A percentile compares a stretch with the other conserved stretches of the same genome.
These are phyloP conservation scores for Escarpia spicata DNA, from an alignment of 2,888 invertebrate species.

Conservation along the genomic window DNA sequence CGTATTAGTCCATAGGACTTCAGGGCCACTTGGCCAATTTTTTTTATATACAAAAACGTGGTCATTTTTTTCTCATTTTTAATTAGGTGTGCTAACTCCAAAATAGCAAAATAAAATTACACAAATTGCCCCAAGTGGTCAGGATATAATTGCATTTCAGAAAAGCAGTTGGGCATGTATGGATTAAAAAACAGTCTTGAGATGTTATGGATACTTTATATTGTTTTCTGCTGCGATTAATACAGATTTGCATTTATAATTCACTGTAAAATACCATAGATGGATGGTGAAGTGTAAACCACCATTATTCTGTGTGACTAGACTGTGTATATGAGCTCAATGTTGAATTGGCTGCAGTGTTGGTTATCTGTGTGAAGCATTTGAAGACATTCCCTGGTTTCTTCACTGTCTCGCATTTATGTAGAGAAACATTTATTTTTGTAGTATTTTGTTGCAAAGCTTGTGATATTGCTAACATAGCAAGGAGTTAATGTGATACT, in stretches of 20 bases:
- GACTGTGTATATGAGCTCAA: background rate
- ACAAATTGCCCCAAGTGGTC: background rate
- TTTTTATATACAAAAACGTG: too few relatives aligned
- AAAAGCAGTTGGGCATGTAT: too few relatives aligned
- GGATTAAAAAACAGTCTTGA: too few relatives aligned
- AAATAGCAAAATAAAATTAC: background rate
- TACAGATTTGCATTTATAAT: constrained; percentile 3
- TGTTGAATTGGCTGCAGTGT: background rate
- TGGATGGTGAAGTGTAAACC: background rate
- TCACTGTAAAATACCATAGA: background rate
- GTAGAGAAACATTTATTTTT: background rate
- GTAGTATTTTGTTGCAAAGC: constrained; percentile 8
- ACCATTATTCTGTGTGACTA: background rate
- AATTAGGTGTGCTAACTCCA: too few relatives aligned
- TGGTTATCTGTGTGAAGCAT: background rate
- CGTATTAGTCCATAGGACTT: too few relatives aligned
- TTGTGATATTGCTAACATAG: constrained; percentile 16
- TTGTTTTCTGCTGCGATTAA: background rate
- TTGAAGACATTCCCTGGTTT: background rate
- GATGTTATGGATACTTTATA: background rate
- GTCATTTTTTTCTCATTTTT: too few relatives aligned
- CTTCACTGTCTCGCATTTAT: background rate
- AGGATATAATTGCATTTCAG: too few relatives aligned
- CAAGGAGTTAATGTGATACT: background rate
- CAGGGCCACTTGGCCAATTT: too few relatives aligned